Percentiles rank a stretch among this genome's conserved stretches.
Conservation (phyloP, 2,888 invertebrate genomes). For the Schizotus pectinicornis region DNA sequence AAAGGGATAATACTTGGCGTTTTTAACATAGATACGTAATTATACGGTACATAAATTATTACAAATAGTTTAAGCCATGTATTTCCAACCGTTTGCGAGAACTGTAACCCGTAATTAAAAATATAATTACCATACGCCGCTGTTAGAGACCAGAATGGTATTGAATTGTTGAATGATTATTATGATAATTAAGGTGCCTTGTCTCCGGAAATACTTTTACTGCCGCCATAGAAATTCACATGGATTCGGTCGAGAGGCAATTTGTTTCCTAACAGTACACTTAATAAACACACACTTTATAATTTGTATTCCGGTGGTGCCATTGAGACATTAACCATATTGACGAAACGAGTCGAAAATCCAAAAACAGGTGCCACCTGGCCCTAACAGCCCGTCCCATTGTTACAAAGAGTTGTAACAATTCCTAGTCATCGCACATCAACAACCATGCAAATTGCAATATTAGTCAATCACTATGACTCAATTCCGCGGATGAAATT, state of each 20-base stretch:
- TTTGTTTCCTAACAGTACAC: conserved; percentile 16
- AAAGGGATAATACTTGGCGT: conserved; percentile 24
- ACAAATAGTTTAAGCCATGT: conserved; percentile 39
- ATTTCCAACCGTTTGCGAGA: conserved; percentile 41
- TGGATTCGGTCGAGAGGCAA: conserved; percentile 14
- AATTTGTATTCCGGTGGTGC: not conserved
- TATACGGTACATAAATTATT: conserved; percentile 43
- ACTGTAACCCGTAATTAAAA: conserved; percentile 45
- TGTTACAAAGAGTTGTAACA: too few relatives aligned
- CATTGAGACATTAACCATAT: not conserved
- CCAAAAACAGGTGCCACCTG: not conserved
- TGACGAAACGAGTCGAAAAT: not conserved
- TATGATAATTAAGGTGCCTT: conserved; percentile 35
- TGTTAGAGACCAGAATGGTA: conserved; percentile 28
- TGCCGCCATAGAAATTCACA: conserved; percentile 9
- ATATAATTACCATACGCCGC: conserved; percentile 44
- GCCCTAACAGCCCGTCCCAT: not conserved
- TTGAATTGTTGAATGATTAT: conserved; percentile 31
- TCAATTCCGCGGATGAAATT: conserved; percentile 38
- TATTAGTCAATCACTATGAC: conserved; percentile 37
- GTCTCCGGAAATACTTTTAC: conserved; percentile 30
- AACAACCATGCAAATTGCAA: conserved; percentile 36
- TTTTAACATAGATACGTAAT: conserved; percentile 38
- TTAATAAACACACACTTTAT: conserved; percentile 5
- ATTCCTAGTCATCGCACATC: conserved; percentile 6